Evolutionary conservation across 2,113 vertebrate species (phyloP).

Genomic region (Pavo muticus): DNA sequence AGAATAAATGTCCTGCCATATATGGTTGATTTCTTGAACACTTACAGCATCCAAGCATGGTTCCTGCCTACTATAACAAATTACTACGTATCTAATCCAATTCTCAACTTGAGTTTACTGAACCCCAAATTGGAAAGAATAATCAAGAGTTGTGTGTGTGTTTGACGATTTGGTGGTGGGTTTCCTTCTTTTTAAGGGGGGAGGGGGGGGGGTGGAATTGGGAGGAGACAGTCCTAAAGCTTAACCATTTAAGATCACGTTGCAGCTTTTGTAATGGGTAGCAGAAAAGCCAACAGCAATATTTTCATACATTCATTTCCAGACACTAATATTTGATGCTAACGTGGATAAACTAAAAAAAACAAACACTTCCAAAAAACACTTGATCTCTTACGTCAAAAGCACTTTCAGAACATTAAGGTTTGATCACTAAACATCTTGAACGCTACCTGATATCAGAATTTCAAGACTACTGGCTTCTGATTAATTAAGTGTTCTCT

Average conservation of each 20-base stretch:
- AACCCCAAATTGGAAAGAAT: not conserved
- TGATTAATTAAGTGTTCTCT: not conserved
- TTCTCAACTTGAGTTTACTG: not conserved
- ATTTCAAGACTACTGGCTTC: not conserved
- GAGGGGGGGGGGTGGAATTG: too few relatives aligned
- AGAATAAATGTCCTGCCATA: not conserved
- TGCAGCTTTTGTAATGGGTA: not conserved
- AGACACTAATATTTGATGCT: not conserved
- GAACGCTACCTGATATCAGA: not conserved
- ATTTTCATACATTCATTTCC: not conserved
- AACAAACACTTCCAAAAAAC: not conserved
- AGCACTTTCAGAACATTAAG: not conserved
- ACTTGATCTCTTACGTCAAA: not conserved
- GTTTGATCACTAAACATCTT: not conserved
- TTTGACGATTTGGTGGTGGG: too few relatives aligned
- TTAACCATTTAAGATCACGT: not conserved
- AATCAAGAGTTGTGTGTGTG: not conserved
- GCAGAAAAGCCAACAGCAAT: not conserved
- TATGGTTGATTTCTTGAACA: not conserved
- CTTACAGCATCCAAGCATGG: accelerated
- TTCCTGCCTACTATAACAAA: not conserved
- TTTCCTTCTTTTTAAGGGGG: not conserved
- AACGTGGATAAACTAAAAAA: not conserved
- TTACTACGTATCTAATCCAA: not conserved
- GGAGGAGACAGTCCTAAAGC: not conserved